Conservation (phyloP, 2,113 vertebrate species). For the Boleophthalmus pectinirostris region DNA sequence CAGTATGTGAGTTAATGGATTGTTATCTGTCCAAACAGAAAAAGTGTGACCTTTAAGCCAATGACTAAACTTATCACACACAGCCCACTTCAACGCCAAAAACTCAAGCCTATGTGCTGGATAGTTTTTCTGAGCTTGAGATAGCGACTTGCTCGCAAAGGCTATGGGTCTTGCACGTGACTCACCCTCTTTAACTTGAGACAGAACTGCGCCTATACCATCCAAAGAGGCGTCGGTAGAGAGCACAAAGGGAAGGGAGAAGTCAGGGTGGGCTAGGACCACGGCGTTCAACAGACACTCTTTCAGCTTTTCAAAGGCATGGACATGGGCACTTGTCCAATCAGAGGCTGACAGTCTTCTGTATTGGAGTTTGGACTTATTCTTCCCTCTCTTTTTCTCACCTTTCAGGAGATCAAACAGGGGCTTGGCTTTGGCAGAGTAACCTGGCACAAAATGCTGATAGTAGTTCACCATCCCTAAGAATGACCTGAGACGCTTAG, state of each 20-base stretch:
- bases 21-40: no score
- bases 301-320: not conserved
- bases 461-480: constrained; percentile 19
- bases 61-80: no score
- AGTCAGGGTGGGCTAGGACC: constrained; percentile 14
- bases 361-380: not conserved
- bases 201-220: no score
- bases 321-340: not conserved
- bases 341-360: not conserved
- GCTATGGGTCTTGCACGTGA: no score
- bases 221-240: constrained; percentile 27
- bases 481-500: not conserved
- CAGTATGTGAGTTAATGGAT: no score
- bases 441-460: constrained; percentile 5
- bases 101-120: no score
- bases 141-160: no score
- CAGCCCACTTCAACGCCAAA: no score
- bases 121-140: no score
- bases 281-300: not conserved
- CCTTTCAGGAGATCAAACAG: constrained; percentile 3
- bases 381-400: not conserved
- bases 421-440: constrained; percentile 9
- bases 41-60: no score
- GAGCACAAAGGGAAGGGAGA: constrained; percentile 20
- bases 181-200: no score